These are phyloP conservation scores for Puffinus mauretanicus DNA, from an alignment of 2,113 vertebrate species.

Conservation along the genomic window DNA sequence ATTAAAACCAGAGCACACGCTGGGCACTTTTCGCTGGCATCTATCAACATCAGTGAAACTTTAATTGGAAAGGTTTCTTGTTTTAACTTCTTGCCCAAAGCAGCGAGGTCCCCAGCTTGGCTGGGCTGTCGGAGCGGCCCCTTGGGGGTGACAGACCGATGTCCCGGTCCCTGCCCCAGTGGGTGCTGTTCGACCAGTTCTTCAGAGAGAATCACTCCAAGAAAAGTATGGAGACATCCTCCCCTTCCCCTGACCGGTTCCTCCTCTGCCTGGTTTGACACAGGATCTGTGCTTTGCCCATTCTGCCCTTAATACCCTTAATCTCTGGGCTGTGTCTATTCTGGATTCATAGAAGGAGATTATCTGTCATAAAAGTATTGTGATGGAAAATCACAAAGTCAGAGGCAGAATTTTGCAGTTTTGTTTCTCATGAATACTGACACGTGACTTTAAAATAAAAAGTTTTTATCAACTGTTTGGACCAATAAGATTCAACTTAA, in stretches of 20 bases:
- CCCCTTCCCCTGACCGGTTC: not conserved
- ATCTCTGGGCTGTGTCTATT: not conserved
- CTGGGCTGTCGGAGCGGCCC: not conserved
- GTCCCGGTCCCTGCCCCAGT: not conserved
- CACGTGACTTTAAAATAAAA: not conserved
- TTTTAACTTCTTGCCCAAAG: not conserved
- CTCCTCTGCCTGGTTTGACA: not conserved
- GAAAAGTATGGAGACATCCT: not conserved
- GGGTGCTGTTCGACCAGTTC: not conserved
- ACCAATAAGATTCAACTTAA: not conserved
- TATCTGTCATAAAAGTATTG: not conserved
- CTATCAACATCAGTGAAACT: not conserved
- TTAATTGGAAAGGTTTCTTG: not conserved
- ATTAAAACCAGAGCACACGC: not conserved
- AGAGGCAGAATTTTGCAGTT: not conserved
- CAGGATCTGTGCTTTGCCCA: not conserved
- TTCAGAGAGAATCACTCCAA: not conserved
- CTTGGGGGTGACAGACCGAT: accelerated
- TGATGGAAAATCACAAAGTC: not conserved
- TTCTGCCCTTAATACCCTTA: slow-evolving; percentile 29
- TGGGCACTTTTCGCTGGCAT: not conserved
- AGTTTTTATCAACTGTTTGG: not conserved
- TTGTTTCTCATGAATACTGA: not conserved
- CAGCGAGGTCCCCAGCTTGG: not conserved
- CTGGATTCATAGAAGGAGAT: not conserved